phyloP scores from a whole-genome alignment of 2,113 vertebrate genomes.

The Myiagra hebetior region DNA sequence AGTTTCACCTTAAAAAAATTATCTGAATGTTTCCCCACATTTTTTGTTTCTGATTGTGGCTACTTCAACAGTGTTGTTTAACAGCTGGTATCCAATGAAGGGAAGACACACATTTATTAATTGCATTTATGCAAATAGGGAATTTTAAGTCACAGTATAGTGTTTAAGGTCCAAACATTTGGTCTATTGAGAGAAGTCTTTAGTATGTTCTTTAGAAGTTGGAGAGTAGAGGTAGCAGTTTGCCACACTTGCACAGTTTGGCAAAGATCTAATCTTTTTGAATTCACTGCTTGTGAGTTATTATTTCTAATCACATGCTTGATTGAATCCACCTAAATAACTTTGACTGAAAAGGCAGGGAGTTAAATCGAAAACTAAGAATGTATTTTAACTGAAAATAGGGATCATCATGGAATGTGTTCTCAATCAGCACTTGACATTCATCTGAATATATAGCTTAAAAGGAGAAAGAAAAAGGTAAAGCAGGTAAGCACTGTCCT shows the following conservation, averaged over 20 bases:
- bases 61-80: not conserved
- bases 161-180: not conserved
- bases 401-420: conserved; percentile 59
- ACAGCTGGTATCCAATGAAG: not conserved
- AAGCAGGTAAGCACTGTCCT: conserved; percentile 30
- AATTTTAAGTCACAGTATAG: conserved; percentile 2
- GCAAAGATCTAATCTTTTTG: conserved; percentile 65
- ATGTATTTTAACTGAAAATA: conserved; percentile 71
- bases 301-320: conserved; percentile 75
- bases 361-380: conserved; percentile 71
- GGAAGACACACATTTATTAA: not conserved
- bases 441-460: conserved; percentile 28
- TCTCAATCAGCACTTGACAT: conserved; percentile 61
- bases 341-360: conserved; percentile 63
- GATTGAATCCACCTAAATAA: conserved; percentile 73
- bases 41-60: not conserved
- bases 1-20: not conserved
- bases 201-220: conserved; percentile 23
- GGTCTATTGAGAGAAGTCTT: not conserved
- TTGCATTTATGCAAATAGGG: not conserved
- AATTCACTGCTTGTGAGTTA: conserved; percentile 73
- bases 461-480: not conserved
- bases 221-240: conserved; percentile 35
- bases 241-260: conserved; percentile 40
- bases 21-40: not conserved